phyloP scores from a whole-genome alignment of 1,140 invertebrate genomes.

The Euwallacea similis region DNA sequence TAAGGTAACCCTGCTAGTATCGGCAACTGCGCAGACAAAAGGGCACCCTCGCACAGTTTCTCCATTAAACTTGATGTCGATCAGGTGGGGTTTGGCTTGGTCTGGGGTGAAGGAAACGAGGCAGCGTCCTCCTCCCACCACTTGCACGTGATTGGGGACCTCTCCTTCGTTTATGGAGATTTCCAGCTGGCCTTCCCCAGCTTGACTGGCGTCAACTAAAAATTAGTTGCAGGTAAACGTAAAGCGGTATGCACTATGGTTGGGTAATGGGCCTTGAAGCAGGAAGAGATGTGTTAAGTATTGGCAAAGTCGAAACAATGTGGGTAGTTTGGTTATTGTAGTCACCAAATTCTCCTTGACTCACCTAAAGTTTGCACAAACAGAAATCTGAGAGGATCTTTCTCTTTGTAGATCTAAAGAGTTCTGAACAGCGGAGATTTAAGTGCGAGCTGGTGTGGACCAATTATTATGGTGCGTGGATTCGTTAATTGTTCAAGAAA shows the following conservation, averaged over 20 bases:
- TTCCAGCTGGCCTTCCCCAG: conserved; percentile 95
- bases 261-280: no score
- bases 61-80: conserved; percentile 98
- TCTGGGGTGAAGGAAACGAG: conserved; percentile 96
- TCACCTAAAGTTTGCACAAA: no score
- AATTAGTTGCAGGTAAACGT: conserved; percentile 35
- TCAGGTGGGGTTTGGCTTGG: conserved; percentile 84
- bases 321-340: no score
- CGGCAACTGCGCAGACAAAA: conserved; percentile 81
- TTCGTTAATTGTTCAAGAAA: conserved; percentile 23
- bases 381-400: no score
- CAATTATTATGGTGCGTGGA: conserved; percentile 29
- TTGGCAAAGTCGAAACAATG: no score
- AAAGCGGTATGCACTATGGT: no score
- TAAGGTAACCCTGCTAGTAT: conserved; percentile 77
- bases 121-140: conserved; percentile 90
- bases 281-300: no score
- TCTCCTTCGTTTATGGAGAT: conserved; percentile 98
- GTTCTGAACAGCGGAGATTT: no score
- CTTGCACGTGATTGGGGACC: conserved; percentile 96
- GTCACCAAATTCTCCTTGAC: no score
- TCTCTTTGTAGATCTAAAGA: no score
- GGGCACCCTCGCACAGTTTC: conserved; percentile 92
- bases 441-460: conserved; percentile 9
- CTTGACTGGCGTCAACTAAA: conserved; percentile 91